A percentile compares a stretch with the other conserved stretches of the same genome.
phyloP scores from a whole-genome alignment of 2,888 invertebrate species.

The Acholoe squamosa region DNA sequence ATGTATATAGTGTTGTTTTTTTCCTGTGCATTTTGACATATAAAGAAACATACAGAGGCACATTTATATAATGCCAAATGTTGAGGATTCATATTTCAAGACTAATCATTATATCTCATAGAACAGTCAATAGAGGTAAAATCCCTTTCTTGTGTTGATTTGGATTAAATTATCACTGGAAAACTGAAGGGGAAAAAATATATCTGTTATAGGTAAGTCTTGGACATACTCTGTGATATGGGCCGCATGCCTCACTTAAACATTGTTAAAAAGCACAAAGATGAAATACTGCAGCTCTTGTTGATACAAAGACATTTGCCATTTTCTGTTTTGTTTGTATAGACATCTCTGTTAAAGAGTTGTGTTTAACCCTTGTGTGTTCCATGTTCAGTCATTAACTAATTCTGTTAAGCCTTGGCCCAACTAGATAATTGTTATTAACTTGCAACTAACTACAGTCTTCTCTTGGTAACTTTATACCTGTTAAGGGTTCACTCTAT shows the following conservation, averaged over 20 bases:
- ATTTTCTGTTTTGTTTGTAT: background rate
- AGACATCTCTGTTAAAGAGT: background rate
- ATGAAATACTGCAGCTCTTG: slow-evolving; percentile 47
- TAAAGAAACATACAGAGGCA: slow-evolving; percentile 28
- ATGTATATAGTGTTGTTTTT: slow-evolving; percentile 20
- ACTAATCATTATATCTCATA: background rate
- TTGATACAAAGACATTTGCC: background rate
- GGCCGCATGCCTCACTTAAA: slow-evolving; percentile 53
- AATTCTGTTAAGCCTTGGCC: background rate
- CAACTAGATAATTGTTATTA: background rate
- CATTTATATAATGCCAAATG: background rate
- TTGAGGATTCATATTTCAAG: background rate
- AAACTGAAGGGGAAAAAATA: background rate
- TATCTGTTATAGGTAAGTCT: background rate
- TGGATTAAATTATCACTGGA: background rate
- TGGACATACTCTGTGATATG: slow-evolving; percentile 44
- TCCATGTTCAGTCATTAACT: background rate
- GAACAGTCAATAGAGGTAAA: background rate
- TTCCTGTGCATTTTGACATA: background rate
- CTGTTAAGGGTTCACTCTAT: no score
- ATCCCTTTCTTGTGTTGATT: background rate
- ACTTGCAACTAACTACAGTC: background rate
- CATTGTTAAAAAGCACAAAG: slow-evolving; percentile 56
- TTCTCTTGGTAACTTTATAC: background rate
- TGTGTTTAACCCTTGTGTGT: slow-evolving; percentile 15